Conservation (phyloP, 2,797 vertebrate species). For the Carduelis carduelis region DNA sequence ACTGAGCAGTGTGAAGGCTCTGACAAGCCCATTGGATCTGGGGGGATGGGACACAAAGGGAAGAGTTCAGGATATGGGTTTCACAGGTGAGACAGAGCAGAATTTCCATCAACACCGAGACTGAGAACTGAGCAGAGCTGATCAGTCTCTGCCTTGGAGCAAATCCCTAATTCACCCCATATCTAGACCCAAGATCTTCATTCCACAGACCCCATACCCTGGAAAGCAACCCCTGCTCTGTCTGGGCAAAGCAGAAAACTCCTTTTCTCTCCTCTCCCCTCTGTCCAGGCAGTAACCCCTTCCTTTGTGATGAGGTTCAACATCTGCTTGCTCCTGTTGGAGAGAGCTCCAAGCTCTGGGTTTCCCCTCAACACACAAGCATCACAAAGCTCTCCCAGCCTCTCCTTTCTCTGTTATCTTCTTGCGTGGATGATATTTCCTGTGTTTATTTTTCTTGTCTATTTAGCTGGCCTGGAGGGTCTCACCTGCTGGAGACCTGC, state of each 20-base stretch:
- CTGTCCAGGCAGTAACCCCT: background rate
- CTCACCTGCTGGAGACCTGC: constrained; percentile 59
- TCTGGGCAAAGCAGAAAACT: background rate
- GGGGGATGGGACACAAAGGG: background rate
- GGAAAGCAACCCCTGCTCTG: background rate
- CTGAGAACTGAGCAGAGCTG: background rate
- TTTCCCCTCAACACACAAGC: background rate
- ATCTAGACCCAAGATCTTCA: background rate
- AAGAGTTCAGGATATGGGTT: background rate
- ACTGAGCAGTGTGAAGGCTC: background rate
- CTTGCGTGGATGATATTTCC: constrained; percentile 10
- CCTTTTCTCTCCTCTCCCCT: background rate
- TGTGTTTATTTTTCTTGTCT: constrained; percentile 49
- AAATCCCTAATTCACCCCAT: background rate
- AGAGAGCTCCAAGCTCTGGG: background rate
- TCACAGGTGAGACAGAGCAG: background rate
- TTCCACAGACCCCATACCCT: background rate
- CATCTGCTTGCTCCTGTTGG: background rate
- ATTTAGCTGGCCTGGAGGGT: background rate
- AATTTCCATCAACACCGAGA: background rate
- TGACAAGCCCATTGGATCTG: background rate
- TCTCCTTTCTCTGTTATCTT: background rate
- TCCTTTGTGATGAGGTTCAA: background rate
- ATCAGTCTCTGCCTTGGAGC: background rate
- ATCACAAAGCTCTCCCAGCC: background rate